phyloP scores from a whole-genome alignment of 2,888 invertebrate species.

The Caenorhabditis sp. region DNA sequence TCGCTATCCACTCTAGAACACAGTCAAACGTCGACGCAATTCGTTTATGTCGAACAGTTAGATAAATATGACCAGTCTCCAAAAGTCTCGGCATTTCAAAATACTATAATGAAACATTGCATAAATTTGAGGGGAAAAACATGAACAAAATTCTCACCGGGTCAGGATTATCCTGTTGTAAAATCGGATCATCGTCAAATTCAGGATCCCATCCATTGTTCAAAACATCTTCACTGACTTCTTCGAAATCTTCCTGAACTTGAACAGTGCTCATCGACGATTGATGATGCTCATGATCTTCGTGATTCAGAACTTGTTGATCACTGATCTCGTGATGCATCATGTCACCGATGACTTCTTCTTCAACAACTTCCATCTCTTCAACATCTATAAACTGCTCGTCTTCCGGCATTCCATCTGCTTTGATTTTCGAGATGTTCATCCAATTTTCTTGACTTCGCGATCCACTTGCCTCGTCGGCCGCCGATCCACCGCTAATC shows the following conservation, averaged over 20 bases:
- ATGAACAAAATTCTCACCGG: no score
- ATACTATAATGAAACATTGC: slow-evolving; percentile 16
- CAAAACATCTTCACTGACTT: slow-evolving; percentile 39
- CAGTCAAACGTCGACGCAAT: slow-evolving; percentile 38
- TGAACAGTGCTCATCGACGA: slow-evolving; percentile 5
- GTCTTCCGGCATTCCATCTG: slow-evolving; percentile 10
- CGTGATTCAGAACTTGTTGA: not conserved
- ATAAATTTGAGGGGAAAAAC: no score
- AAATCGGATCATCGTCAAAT: slow-evolving; percentile 47
- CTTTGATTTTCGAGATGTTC: not conserved
- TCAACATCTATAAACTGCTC: slow-evolving; percentile 40
- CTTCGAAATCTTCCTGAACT: slow-evolving; percentile 1
- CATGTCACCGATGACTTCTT: slow-evolving; percentile 29
- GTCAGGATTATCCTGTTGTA: slow-evolving; percentile 39
- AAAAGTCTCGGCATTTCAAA: slow-evolving; percentile 41
- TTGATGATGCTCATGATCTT: slow-evolving; percentile 3
- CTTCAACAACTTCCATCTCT: slow-evolving; percentile 38
- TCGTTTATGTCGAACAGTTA: slow-evolving; percentile 51
- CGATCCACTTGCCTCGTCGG: slow-evolving; percentile 6
- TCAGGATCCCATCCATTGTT: slow-evolving; percentile 46
- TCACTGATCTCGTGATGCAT: slow-evolving; percentile 10
- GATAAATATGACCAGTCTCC: slow-evolving; percentile 46
- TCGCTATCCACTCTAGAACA: slow-evolving; percentile 49
- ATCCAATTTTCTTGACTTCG: not conserved
- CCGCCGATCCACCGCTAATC: slow-evolving; percentile 3